phyloP scores from a whole-genome alignment of 2,797 vertebrate genomes.

The Brachyalestes nurse region DNA sequence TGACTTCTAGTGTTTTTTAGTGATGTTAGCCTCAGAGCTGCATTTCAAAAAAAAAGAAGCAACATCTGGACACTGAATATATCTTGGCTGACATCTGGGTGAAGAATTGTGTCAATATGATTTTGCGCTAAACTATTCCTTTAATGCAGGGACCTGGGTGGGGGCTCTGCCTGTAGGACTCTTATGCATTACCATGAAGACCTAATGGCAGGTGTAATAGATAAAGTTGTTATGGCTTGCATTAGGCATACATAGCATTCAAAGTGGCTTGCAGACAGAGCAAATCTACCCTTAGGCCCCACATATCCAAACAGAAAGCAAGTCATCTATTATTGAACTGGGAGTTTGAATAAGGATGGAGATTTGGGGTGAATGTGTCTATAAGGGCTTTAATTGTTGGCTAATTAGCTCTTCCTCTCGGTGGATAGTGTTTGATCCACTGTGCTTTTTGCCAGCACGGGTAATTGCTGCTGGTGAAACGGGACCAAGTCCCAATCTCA shows the following conservation, averaged over 20 bases:
- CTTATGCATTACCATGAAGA: neutral
- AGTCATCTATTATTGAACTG: conserved; percentile 43
- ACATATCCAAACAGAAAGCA: neutral
- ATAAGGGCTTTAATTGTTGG: conserved; percentile 54
- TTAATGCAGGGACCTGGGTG: neutral
- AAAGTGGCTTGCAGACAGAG: conserved; percentile 13
- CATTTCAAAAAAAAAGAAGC: no score
- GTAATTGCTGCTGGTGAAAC: conserved; percentile 55
- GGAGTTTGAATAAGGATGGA: conserved; percentile 22
- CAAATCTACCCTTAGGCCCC: conserved; percentile 1
- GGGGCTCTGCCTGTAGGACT: neutral
- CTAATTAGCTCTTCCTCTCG: conserved; percentile 52
- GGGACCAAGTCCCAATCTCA: conserved; percentile 39
- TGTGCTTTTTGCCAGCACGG: conserved; percentile 41
- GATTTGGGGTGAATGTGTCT: conserved; percentile 43
- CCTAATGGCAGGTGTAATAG: neutral
- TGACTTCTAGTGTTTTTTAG: no score
- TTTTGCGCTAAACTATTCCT: no score
- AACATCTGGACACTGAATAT: no score
- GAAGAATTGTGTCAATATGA: no score
- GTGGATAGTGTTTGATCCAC: conserved; percentile 52
- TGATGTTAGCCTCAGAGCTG: no score
- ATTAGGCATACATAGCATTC: neutral
- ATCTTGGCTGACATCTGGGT: no score
- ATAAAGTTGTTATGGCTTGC: neutral